phyloP scores from a whole-genome alignment of 2,888 invertebrate genomes.

The Heliconius erato region DNA sequence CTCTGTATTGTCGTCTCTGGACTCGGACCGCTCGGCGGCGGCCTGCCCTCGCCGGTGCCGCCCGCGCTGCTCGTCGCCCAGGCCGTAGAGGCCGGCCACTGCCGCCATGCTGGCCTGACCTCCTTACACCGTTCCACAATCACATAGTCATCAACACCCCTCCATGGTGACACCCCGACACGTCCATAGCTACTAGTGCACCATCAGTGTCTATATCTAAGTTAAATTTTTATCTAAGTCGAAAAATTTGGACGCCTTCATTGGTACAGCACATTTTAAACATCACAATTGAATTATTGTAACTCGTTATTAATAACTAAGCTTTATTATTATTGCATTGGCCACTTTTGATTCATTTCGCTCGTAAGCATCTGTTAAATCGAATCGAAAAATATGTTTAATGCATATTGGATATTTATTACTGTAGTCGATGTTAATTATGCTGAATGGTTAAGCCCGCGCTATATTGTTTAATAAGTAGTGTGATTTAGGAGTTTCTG shows the following conservation, averaged over 20 bases:
- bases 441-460: background rate
- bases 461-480: slow-evolving; percentile 3
- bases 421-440: background rate
- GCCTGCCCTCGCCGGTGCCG: slow-evolving; percentile 83
- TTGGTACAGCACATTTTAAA: slow-evolving; percentile 74
- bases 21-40: slow-evolving; percentile 89
- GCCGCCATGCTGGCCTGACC: slow-evolving; percentile 87
- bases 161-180: slow-evolving; percentile 32
- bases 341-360: slow-evolving; percentile 48
- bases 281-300: slow-evolving; percentile 83
- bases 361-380: slow-evolving; percentile 52
- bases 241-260: slow-evolving; percentile 81
- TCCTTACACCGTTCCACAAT: slow-evolving; percentile 60
- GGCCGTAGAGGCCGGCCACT: slow-evolving; percentile 92
- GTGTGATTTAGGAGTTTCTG: slow-evolving; percentile 6
- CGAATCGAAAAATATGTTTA: slow-evolving; percentile 31
- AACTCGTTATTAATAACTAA: slow-evolving; percentile 59
- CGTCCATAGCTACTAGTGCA: slow-evolving; percentile 43
- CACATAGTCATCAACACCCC: slow-evolving; percentile 54
- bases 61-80: slow-evolving; percentile 90
- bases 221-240: slow-evolving; percentile 67
- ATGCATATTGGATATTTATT: slow-evolving; percentile 22
- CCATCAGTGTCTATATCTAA: slow-evolving; percentile 44
- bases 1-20: slow-evolving; percentile 85
- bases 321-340: slow-evolving; percentile 55